Percentiles rank a stretch among this genome's conserved stretches.
These are phyloP conservation scores for Pectinophora gossypiella DNA, from an alignment of 1,140 invertebrate genomes.

Conservation along the genomic window DNA sequence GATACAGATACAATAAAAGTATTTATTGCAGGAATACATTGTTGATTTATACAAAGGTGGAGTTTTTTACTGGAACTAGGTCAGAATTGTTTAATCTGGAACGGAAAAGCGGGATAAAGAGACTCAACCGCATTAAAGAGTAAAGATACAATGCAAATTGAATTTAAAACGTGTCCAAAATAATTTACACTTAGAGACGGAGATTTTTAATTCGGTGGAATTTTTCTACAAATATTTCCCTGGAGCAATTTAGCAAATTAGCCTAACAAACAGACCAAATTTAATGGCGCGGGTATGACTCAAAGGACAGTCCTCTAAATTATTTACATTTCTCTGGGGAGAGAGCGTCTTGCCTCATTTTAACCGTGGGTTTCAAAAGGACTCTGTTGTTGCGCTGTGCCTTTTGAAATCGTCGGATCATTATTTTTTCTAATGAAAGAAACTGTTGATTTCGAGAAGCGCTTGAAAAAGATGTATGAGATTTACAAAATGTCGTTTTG, in stretches of 20 bases:
- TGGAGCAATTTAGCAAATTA: neutral
- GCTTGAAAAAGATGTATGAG: too few species aligned
- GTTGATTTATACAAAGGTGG: too few species aligned
- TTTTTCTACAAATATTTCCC: slow-evolving; percentile 2
- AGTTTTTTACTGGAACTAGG: too few species aligned
- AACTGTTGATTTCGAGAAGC: neutral
- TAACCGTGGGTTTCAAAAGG: neutral
- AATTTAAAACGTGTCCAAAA: slow-evolving; percentile 4
- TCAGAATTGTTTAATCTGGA: too few species aligned
- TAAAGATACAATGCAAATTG: neutral
- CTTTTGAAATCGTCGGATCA: neutral
- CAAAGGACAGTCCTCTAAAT: slow-evolving; percentile 23
- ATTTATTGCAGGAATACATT: neutral
- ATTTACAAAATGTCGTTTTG: too few species aligned
- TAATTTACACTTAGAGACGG: slow-evolving; percentile 10
- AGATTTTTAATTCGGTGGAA: slow-evolving; percentile 1
- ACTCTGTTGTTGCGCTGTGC: neutral
- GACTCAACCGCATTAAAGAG: neutral
- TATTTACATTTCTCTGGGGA: slow-evolving; percentile 36
- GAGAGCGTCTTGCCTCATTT: slow-evolving; percentile 22
- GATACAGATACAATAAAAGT: neutral
- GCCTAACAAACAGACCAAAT: slow-evolving; percentile 4
- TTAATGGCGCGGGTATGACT: slow-evolving; percentile 3
- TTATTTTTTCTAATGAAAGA: slow-evolving; percentile 1
- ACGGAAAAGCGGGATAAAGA: neutral